Evolutionary conservation across 1,140 invertebrate genomes (phyloP).

Genomic region (Drosophila fuyamai): DNA sequence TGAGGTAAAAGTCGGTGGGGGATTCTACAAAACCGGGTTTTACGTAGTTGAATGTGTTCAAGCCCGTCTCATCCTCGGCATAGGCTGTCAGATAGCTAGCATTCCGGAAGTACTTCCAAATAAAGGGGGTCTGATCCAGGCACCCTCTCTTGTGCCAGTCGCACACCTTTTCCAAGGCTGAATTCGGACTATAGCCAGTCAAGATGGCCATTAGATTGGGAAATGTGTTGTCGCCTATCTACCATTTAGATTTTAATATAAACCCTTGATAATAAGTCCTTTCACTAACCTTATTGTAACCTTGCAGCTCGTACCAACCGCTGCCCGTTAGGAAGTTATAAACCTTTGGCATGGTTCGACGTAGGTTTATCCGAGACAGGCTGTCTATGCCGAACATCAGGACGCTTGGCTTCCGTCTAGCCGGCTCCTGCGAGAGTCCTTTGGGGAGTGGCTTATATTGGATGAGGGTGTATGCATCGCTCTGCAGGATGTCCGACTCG

Average conservation of each 20-base stretch:
- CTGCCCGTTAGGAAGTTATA: slow-evolving; percentile 41
- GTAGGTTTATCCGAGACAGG: slow-evolving; percentile 81
- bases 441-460: slow-evolving; percentile 18
- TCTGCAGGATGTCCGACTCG: slow-evolving; percentile 45
- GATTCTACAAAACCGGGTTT: slow-evolving; percentile 91
- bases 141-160: slow-evolving; percentile 84
- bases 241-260: slow-evolving; percentile 9
- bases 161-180: slow-evolving; percentile 85
- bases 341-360: slow-evolving; percentile 68
- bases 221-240: slow-evolving; percentile 91
- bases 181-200: slow-evolving; percentile 87
- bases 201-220: slow-evolving; percentile 92
- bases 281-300: slow-evolving; percentile 66
- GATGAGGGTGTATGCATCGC: slow-evolving; percentile 48
- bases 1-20: slow-evolving; percentile 93
- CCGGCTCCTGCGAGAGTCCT: background rate
- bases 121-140: slow-evolving; percentile 89
- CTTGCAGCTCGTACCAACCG: slow-evolving; percentile 67
- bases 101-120: slow-evolving; percentile 91
- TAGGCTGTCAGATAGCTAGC: slow-evolving; percentile 91
- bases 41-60: slow-evolving; percentile 92
- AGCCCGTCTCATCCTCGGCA: slow-evolving; percentile 90
- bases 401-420: slow-evolving; percentile 58
- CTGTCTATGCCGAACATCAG: slow-evolving; percentile 72
- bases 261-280: too few species aligned